These are phyloP conservation scores for Psettodes erumei DNA, from an alignment of 2,113 vertebrate genomes.

Conservation along the genomic window DNA sequence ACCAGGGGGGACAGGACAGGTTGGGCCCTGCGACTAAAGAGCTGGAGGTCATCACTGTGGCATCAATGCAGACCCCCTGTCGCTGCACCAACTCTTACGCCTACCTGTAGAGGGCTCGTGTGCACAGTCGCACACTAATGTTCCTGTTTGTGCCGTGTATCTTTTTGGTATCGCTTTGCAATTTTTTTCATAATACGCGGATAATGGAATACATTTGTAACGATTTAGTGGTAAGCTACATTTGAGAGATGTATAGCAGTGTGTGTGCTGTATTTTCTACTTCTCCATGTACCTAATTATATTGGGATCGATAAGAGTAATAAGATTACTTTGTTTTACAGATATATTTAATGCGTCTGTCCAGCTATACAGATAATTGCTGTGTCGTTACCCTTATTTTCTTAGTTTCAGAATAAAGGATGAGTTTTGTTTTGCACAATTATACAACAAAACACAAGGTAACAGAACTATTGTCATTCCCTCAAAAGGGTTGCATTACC, in stretches of 20 bases:
- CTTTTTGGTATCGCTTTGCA: conserved; percentile 32
- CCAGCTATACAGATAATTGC: conserved; percentile 38
- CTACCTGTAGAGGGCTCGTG: conserved; percentile 87
- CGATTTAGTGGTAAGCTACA: conserved; percentile 44
- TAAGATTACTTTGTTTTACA: conserved; percentile 30
- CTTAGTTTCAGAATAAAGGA: conserved; percentile 13
- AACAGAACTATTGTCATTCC: conserved; percentile 20
- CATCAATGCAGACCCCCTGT: conserved; percentile 96
- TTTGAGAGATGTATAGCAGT: conserved; percentile 45
- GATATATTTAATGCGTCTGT: conserved; percentile 30
- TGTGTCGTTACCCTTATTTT: conserved; percentile 17
- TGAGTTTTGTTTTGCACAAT: conserved; percentile 80
- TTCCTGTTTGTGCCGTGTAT: conserved; percentile 48
- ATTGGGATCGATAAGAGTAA: conserved; percentile 26
- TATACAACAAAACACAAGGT: conserved; percentile 13
- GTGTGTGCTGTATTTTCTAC: conserved; percentile 58
- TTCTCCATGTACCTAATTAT: conserved; percentile 50
- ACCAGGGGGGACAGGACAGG: conserved; percentile 73
- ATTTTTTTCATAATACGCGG: conserved; percentile 27
- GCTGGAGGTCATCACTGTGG: conserved; percentile 95
- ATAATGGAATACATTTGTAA: conserved; percentile 32
- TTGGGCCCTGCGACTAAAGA: conserved; percentile 86
- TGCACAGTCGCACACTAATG: conserved; percentile 30
- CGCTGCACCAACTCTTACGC: conserved; percentile 97
- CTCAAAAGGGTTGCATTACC: background rate